phyloP scores from a whole-genome alignment of 2,113 vertebrate genomes.

The Onychostruthus taczanowskii region DNA sequence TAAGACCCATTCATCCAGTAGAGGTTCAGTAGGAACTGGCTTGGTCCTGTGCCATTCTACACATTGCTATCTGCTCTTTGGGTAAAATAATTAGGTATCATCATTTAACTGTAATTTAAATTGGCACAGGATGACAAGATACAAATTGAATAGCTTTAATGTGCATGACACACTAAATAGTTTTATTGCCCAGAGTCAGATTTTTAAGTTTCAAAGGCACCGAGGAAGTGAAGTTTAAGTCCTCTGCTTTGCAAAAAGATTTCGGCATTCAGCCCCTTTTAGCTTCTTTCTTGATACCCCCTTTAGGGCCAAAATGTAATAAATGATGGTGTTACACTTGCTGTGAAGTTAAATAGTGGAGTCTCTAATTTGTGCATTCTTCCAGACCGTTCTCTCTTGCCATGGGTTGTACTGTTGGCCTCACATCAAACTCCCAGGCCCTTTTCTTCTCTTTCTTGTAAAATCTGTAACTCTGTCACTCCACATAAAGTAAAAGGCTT shows the following conservation, averaged over 20 bases:
- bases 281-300: not conserved
- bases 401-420: not conserved
- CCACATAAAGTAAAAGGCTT: not conserved
- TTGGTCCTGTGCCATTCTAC: not conserved
- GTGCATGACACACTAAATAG: not conserved
- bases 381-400: conserved; percentile 9
- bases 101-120: not conserved
- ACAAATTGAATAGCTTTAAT: not conserved
- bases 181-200: not conserved
- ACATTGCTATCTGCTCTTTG: not conserved
- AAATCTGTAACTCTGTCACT: conserved; percentile 17
- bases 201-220: not conserved
- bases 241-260: not conserved
- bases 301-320: not conserved
- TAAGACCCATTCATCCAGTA: not conserved
- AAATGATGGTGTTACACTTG: not conserved
- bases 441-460: not conserved
- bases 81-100: not conserved
- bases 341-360: not conserved
- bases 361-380: conserved; percentile 1
- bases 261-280: not conserved
- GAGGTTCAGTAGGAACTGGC: not conserved
- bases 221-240: not conserved
- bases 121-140: not conserved
- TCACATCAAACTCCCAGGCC: conserved; percentile 22